phyloP scores from a whole-genome alignment of 2,797 vertebrate genomes.

The Xenops minutus region DNA sequence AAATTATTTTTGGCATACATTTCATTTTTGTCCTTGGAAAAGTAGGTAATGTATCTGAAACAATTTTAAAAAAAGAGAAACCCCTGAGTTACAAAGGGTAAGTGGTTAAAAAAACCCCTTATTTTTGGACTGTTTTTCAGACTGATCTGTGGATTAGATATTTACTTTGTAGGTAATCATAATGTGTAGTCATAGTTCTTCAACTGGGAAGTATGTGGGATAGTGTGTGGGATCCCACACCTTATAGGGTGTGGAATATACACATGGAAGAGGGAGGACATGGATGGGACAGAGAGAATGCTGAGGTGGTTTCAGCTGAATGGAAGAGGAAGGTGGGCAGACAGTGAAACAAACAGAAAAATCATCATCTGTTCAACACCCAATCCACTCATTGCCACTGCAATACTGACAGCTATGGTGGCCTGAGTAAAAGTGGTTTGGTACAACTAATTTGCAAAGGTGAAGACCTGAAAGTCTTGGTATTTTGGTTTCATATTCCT shows the following conservation, averaged over 20 bases:
- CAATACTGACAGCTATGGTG: neutral
- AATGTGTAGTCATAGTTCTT: neutral
- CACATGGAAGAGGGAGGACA: neutral
- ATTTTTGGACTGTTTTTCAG: neutral
- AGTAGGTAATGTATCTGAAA: neutral
- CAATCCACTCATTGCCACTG: neutral
- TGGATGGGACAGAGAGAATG: neutral
- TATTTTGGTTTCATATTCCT: neutral
- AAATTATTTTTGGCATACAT: neutral
- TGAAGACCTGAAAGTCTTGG: neutral
- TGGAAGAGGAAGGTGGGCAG: neutral
- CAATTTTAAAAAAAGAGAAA: neutral
- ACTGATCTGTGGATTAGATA: neutral
- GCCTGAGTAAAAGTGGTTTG: neutral
- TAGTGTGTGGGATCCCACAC: neutral
- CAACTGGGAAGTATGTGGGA: neutral
- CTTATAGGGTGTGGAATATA: neutral
- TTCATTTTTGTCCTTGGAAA: neutral
- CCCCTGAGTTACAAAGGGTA: neutral
- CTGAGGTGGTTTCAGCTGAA: neutral
- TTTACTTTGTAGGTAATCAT: neutral
- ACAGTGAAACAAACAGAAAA: neutral
- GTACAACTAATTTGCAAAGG: neutral
- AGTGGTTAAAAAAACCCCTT: neutral
- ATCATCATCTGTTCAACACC: neutral